These are phyloP conservation scores for Acheta domesticus DNA, from an alignment of 2,888 invertebrate genomes.

Conservation along the genomic window DNA sequence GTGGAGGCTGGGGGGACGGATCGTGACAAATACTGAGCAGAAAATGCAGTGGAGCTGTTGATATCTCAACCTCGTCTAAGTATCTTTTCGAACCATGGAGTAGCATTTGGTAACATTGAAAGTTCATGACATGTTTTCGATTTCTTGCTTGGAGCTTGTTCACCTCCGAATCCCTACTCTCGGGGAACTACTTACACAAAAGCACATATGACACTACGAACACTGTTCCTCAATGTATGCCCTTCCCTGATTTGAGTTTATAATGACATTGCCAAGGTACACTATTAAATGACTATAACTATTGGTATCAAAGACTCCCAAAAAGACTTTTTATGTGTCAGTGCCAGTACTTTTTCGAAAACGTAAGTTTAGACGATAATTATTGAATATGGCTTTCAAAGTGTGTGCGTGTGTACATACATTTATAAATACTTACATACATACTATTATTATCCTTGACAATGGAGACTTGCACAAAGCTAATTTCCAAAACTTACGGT, in stretches of 20 bases:
- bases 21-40: not conserved
- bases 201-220: conserved; percentile 36
- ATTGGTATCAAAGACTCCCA: conserved; percentile 28
- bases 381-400: conserved; percentile 32
- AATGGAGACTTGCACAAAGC: conserved; percentile 25
- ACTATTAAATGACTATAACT: conserved; percentile 28
- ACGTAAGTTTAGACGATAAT: conserved; percentile 27
- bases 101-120: conserved; percentile 5
- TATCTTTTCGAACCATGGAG: conserved; percentile 18
- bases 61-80: not conserved
- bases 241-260: conserved; percentile 36
- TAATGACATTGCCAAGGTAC: conserved; percentile 31
- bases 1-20: conserved; percentile 36
- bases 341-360: conserved; percentile 34
- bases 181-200: conserved; percentile 35
- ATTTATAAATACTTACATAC: conserved; percentile 26
- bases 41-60: not conserved
- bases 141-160: conserved; percentile 6
- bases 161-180: conserved; percentile 22
- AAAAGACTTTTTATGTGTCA: conserved; percentile 32
- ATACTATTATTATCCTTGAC: conserved; percentile 21
- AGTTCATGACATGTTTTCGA: not conserved
- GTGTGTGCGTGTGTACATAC: conserved; percentile 29
- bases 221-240: conserved; percentile 38
- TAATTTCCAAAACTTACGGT: conserved; percentile 22